Base-by-base conservation (phyloP, 2,113 vertebrate genomes). In the Saguinus midas region DNA sequence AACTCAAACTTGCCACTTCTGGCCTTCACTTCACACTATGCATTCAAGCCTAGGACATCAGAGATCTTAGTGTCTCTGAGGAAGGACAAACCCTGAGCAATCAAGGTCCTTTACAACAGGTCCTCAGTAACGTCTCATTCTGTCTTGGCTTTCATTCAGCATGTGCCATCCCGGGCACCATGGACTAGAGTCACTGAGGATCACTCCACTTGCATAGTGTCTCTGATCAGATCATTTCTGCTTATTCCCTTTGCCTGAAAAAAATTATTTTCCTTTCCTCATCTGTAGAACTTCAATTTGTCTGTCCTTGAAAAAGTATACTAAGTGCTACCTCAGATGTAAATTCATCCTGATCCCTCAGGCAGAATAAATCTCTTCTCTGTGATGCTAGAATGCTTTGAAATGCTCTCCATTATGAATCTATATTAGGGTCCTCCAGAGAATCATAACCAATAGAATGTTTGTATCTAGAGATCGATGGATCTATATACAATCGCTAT, bases 171-270 rank as follows among this genome's bases (percentile, higher is more conserved):
- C 18, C 32, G 1, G 21, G 45, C 8, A 32, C 29, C 10, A 6
- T 2, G 20, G 16, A 18, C 61, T 17, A 9, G 29, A 89, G 12
- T 48, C 29, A 40, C 0, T 23, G 14, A 43, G 18, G 35, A 12
- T 20, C 14, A 2, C 13, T 50, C 0, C 0, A 0, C 17, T 40
- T 18, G 32, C 29, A 32, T 18, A 3, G 5, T 10, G 5, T 64
- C 21, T 91, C 48, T 4, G 25, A 1, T 29, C 8, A 55, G 48
- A 23, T 14, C 32, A 35, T 35, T 37, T 66, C 45, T 55, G 18
- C 48, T 92, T n/a, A 35, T 57, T 43, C 45, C 18, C 1, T 68
- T 84, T 76, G n/a, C 3, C 32, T 73, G 20, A 64, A 40, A 58
- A 66, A 70, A 18, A 50, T 21, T 68, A 32, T 79, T 75, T 80